phyloP scores from a whole-genome alignment of 2,113 vertebrate species.

The Orthonyx spaldingii region DNA sequence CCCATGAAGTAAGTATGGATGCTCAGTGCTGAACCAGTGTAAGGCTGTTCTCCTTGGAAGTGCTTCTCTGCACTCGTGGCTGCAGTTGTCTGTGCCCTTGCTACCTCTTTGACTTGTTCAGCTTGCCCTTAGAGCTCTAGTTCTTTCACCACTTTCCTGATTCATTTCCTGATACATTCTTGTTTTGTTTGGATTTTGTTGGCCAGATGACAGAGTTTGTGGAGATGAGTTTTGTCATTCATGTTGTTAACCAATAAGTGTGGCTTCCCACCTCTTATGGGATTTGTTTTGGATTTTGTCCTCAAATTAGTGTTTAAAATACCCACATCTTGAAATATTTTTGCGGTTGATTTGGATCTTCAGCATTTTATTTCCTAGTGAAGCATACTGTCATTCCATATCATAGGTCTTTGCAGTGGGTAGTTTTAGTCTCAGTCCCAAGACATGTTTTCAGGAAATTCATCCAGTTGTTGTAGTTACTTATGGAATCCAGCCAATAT shows the following conservation, averaged over 20 bases:
- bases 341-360: not conserved
- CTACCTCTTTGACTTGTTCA: not conserved
- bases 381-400: not conserved
- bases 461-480: not conserved
- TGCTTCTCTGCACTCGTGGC: not conserved
- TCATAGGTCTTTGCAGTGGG: not conserved
- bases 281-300: not conserved
- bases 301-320: not conserved
- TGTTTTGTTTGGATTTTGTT: not conserved
- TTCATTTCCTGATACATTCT: not conserved
- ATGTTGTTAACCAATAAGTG: not conserved
- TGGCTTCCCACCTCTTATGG: not conserved
- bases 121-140: not conserved
- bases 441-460: not conserved
- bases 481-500: not conserved
- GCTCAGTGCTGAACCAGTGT: not conserved
- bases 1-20: slow-evolving; percentile 76
- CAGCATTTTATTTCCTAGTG: not conserved
- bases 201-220: not conserved
- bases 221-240: not conserved
- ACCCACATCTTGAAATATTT: not conserved
- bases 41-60: not conserved
- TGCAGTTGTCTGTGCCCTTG: not conserved
- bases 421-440: not conserved
- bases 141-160: not conserved